Percentiles rank a stretch among this genome's conserved stretches.
These are phyloP conservation scores for Ashinkailepas kermadecensis DNA, from an alignment of 2,888 invertebrate species.

Conservation along the genomic window DNA sequence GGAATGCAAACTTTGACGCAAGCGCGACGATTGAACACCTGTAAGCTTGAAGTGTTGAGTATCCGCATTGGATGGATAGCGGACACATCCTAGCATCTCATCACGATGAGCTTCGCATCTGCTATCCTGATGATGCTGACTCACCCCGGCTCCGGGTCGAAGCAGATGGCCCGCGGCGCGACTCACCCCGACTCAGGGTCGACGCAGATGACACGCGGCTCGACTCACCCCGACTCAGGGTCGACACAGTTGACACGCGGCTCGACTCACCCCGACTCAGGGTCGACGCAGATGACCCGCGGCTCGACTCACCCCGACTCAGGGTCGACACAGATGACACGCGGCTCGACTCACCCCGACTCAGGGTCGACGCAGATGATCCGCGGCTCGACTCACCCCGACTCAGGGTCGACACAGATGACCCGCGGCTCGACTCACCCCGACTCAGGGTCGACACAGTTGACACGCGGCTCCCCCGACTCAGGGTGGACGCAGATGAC, in stretches of 20 bases:
- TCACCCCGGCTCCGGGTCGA: conserved; percentile 62
- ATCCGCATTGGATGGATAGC: no score
- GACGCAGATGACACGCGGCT: conserved; percentile 80
- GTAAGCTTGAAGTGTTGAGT: no score
- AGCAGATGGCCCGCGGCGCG: conserved; percentile 78
- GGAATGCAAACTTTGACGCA: no score
- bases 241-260: conserved; percentile 82
- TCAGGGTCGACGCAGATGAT: conserved; percentile 79
- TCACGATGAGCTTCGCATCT: no score
- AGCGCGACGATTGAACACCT: no score
- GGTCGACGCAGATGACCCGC: conserved; percentile 78
- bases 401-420: conserved; percentile 71
- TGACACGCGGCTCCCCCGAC: conserved; percentile 71
- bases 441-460: conserved; percentile 70
- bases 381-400: conserved; percentile 72
- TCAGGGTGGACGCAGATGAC: conserved; percentile 78
- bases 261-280: conserved; percentile 62
- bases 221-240: conserved; percentile 61
- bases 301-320: conserved; percentile 69
- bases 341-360: conserved; percentile 67
- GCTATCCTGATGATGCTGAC: no score
- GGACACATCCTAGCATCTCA: no score
- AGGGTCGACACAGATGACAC: conserved; percentile 81
- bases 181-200: conserved; percentile 66
- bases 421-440: conserved; percentile 83